Evolutionary conservation across 2,113 vertebrate genomes (phyloP).

Genomic region (Oreocharis arfaki): DNA sequence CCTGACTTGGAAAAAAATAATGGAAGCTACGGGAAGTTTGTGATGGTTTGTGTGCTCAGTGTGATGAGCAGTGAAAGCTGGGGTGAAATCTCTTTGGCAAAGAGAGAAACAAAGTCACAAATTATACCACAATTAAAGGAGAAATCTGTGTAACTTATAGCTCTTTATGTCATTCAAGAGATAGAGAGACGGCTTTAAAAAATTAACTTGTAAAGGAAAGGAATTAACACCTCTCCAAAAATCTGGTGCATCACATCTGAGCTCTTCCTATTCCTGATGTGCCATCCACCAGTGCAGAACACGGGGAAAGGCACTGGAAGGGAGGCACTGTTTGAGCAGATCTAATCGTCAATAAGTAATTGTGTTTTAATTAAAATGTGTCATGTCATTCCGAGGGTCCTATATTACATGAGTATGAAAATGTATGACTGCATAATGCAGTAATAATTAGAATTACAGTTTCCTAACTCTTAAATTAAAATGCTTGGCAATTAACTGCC

Average conservation of each 20-base stretch:
- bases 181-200: neutral
- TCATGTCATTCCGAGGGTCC: neutral
- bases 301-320: neutral
- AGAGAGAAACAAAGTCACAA: neutral
- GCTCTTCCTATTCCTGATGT: neutral
- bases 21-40: neutral
- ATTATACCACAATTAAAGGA: neutral
- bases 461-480: slow-evolving; percentile 21
- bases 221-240: neutral
- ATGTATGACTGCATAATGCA: neutral
- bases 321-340: neutral
- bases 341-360: neutral
- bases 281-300: neutral
- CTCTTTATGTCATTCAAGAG: neutral
- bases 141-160: neutral
- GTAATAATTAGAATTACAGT: slow-evolving; percentile 4
- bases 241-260: neutral
- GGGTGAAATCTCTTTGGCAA: neutral
- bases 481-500: neutral
- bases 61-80: neutral
- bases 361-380: slow-evolving; percentile 25
- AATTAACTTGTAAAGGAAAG: neutral
- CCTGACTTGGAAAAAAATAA: neutral
- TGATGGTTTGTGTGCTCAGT: neutral
- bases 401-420: neutral